Conservation (phyloP, 2,888 invertebrate genomes). For the Microctonus brassicae region DNA sequence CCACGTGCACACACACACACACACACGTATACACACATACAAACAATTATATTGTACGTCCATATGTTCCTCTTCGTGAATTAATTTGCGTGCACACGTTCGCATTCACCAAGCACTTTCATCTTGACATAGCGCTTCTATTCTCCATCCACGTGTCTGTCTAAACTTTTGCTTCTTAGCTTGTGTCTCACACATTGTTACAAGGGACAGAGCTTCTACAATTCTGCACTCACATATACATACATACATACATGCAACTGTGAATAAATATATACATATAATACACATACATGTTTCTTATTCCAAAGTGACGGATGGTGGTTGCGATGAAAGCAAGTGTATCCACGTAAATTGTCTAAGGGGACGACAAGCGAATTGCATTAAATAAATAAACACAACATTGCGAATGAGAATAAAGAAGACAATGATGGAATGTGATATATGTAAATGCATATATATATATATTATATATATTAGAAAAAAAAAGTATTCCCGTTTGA, state of each 20-base stretch:
- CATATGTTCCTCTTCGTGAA: slow-evolving; percentile 3
- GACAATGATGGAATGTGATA: background rate
- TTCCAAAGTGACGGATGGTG: background rate
- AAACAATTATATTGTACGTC: background rate
- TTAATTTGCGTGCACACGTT: slow-evolving; percentile 3
- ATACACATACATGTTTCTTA: background rate
- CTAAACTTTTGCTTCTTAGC: background rate
- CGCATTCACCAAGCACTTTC: slow-evolving; percentile 1
- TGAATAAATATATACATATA: background rate
- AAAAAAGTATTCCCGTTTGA: too few relatives aligned
- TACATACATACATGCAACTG: background rate
- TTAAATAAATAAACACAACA: slow-evolving; percentile 15
- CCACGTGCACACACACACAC: background rate
- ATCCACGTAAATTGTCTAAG: background rate
- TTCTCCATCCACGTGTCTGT: background rate
- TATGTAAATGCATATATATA: too few relatives aligned
- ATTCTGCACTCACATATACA: background rate
- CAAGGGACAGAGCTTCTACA: background rate
- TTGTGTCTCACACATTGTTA: background rate
- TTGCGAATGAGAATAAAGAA: background rate
- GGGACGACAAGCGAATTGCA: slow-evolving; percentile 4
- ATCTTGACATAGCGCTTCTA: background rate
- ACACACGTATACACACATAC: too few relatives aligned
- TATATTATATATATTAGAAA: too few relatives aligned
- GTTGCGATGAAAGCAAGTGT: background rate